Conservation (phyloP, 2,797 vertebrate species). For the Thaleichthys pacificus region DNA sequence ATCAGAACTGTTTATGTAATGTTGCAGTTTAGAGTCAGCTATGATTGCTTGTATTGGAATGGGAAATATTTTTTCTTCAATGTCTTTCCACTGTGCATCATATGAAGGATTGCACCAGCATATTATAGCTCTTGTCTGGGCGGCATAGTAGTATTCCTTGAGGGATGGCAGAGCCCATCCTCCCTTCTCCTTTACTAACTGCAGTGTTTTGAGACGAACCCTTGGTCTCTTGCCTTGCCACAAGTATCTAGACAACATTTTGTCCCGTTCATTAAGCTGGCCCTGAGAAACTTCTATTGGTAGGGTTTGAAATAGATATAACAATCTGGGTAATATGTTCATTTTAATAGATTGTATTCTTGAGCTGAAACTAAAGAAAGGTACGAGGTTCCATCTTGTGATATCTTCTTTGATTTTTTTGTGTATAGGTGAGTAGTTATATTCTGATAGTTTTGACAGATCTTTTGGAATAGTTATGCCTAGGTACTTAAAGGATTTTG, state of each 20-base stretch:
- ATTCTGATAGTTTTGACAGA: background rate
- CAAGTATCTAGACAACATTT: conserved; percentile 19
- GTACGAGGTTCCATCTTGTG: background rate
- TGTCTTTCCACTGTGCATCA: conserved; percentile 23
- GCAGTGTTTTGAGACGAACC: conserved; percentile 1
- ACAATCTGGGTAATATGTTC: conserved; percentile 6
- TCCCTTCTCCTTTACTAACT: conserved; percentile 9
- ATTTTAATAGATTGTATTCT: conserved; percentile 20
- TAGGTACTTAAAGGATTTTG: conserved; percentile 11
- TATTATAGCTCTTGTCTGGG: conserved; percentile 16
- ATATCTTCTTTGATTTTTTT: background rate
- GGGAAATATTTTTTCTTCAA: background rate
- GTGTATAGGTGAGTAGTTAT: background rate
- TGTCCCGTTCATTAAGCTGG: conserved; percentile 27
- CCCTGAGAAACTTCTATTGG: conserved; percentile 14
- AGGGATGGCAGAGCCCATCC: conserved; percentile 1
- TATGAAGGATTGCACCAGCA: conserved; percentile 19
- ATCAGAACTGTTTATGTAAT: background rate
- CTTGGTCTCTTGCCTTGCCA: conserved; percentile 18
- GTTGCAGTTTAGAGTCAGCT: conserved; percentile 4
- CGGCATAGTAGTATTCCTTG: background rate
- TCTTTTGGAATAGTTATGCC: background rate
- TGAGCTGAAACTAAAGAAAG: conserved; percentile 9
- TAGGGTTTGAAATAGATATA: conserved; percentile 24
- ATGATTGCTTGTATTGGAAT: conserved; percentile 10